Percentiles rank a stretch among this genome's conserved stretches.
Conservation (phyloP, 2,113 vertebrate species). For the Corythornis cristatus region DNA sequence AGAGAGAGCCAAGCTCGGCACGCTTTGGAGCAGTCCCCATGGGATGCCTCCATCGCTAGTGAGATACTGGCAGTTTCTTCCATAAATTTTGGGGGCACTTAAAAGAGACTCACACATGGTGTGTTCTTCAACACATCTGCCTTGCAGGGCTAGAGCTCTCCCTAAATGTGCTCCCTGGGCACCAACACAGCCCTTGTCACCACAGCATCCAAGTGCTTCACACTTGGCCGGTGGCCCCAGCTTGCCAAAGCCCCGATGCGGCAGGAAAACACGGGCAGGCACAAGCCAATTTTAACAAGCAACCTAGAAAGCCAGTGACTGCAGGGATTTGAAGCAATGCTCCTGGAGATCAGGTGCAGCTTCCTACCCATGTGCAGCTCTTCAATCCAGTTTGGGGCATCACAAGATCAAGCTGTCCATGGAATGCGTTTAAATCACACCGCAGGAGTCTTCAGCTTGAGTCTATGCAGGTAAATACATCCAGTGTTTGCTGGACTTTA, state of each 20-base stretch:
- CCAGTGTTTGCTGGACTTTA: not conserved
- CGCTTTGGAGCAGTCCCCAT: not conserved
- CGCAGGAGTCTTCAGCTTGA: not conserved
- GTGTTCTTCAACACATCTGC: not conserved
- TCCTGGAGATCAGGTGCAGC: not conserved
- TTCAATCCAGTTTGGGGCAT: not conserved
- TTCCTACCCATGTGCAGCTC: not conserved
- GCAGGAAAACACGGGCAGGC: not conserved
- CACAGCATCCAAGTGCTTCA: not conserved
- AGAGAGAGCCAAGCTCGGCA: not conserved
- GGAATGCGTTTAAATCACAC: not conserved
- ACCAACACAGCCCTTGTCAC: not conserved
- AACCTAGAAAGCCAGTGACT: not conserved
- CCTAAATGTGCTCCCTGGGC: not conserved
- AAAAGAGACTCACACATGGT: not conserved
- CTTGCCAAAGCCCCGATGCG: not conserved
- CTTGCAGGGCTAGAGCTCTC: not conserved
- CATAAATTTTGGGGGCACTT: constrained; percentile 5
- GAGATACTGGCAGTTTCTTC: not conserved
- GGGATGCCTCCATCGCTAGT: not conserved
- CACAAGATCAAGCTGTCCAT: not conserved
- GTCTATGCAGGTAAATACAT: not conserved
- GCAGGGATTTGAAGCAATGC: not conserved
- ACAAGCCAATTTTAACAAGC: not conserved
- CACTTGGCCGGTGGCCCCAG: rapidly evolving